phyloP scores from a whole-genome alignment of 2,888 invertebrate genomes.

The Cremastinae sp. region DNA sequence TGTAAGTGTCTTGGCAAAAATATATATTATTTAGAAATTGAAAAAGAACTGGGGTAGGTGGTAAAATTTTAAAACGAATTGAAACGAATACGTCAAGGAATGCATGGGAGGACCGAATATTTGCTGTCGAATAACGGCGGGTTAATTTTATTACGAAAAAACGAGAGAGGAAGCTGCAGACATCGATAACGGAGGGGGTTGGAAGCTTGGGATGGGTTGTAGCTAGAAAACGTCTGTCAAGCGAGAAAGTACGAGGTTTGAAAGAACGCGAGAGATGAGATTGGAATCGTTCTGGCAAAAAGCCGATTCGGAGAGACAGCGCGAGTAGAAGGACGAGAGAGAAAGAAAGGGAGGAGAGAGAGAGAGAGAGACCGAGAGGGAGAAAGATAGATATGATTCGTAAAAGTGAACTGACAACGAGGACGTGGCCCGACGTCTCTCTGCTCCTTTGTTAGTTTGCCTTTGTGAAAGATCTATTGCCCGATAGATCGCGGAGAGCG shows the following conservation, averaged over 20 bases:
- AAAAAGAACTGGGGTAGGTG: too few relatives aligned
- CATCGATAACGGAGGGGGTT: neutral
- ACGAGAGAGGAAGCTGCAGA: neutral
- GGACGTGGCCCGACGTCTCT: constrained; percentile 30
- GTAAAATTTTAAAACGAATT: too few relatives aligned
- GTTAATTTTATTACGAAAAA: neutral
- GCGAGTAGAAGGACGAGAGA: neutral
- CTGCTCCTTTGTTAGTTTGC: constrained; percentile 27
- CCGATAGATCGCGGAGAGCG: constrained; percentile 24
- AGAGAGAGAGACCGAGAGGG: constrained; percentile 8
- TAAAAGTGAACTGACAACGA: constrained; percentile 49
- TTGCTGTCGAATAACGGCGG: too few relatives aligned
- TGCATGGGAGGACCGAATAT: too few relatives aligned
- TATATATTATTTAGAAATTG: too few relatives aligned
- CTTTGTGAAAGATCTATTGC: constrained; percentile 41
- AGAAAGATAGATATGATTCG: constrained; percentile 35
- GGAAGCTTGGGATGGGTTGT: neutral
- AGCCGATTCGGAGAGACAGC: constrained; percentile 41
- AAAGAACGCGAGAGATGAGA: constrained; percentile 29
- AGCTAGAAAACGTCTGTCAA: constrained; percentile 31
- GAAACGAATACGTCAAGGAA: too few relatives aligned
- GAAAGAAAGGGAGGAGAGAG: too few relatives aligned
- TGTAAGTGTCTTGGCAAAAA: too few relatives aligned
- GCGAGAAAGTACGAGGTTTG: constrained; percentile 39
- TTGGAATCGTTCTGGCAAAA: constrained; percentile 51